Evolutionary conservation across 2,888 invertebrate genomes (phyloP), one percentile per base, ranked within the genome.

Genomic region (Synergus laeviventris): DNA sequence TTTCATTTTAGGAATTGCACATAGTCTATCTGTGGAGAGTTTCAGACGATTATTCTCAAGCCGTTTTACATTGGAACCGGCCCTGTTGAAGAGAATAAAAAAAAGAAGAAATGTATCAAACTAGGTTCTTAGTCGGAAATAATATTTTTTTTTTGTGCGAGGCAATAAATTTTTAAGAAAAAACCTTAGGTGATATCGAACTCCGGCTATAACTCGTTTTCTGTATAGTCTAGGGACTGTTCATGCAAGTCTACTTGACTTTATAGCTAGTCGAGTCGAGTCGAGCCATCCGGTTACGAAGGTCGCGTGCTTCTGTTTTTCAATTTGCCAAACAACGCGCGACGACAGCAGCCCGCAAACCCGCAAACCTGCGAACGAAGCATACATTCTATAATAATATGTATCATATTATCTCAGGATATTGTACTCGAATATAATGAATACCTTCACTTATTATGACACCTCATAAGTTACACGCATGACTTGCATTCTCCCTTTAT

Each of bases 261-360:
- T 66, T 45, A 66, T 66, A 42, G 45, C 24, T 24, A 45, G 45
- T 45, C 24, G 66, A 49, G 45, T 70, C 31, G 45, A 24, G 60
- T 45, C 78, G 70, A 79, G 78, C 76, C 80, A 81, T 81, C 81
- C 81, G 81, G 81, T 80, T 81, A 61, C 80, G 78, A 80, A 81
- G 80, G 81, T 77, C 81, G 75, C 42, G n/a, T 49, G 45, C 66
- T 70, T 45, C 66, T 66, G 66, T 70, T 24, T 70, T 70, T 70
- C 42, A 70, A 49, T 70, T 70, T 70, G 64, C 42, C 66, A 70
- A 70, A 70, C 42, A 45, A 70, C 42, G 45, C 18, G 16, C 21
- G 42, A 70, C 66, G 16, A 66, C 66, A 70, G 9, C 66, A 24
- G n/a, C 24, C 45, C 31, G 42, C 45, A 49, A 70, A 66, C 18